These are phyloP conservation scores for Pseudomyrmex sp. DNA, from an alignment of 1,140 invertebrate genomes.

Conservation along the genomic window DNA sequence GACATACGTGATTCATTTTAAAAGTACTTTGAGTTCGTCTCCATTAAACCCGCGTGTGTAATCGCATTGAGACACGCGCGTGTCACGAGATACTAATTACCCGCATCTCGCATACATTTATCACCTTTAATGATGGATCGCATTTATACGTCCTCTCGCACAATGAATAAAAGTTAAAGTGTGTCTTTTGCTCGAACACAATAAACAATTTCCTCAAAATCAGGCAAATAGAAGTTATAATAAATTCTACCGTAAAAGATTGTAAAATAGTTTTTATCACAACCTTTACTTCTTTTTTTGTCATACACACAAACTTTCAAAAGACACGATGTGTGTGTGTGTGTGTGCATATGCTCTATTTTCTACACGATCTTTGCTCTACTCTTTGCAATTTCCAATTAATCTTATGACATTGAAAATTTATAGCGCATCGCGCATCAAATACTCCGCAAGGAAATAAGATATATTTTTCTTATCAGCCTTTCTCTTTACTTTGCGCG, in stretches of 20 bases:
- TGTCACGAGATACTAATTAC: constrained; percentile 52
- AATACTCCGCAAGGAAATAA: neutral
- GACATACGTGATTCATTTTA: neutral
- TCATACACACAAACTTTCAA: too few species aligned
- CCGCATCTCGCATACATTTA: constrained; percentile 29
- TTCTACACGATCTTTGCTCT: neutral
- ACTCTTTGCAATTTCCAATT: constrained; percentile 14
- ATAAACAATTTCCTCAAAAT: constrained; percentile 7
- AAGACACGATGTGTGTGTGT: neutral
- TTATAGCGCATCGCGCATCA: neutral
- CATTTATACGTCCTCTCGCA: constrained; percentile 6
- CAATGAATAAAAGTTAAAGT: constrained; percentile 16
- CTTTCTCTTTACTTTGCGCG: neutral
- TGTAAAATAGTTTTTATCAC: neutral
- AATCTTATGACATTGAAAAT: constrained; percentile 18
- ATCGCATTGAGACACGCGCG: constrained; percentile 38
- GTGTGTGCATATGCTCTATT: neutral
- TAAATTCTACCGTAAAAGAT: too few species aligned
- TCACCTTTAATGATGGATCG: constrained; percentile 37
- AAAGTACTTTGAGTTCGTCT: neutral
- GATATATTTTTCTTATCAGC: constrained; percentile 10
- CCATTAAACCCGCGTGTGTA: constrained; percentile 18
- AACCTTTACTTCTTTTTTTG: neutral
- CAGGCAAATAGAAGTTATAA: too few species aligned
- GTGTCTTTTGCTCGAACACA: constrained; percentile 15